phyloP scores from a whole-genome alignment of 2,888 invertebrate genomes.

The Tenthredo scrophulariae region DNA sequence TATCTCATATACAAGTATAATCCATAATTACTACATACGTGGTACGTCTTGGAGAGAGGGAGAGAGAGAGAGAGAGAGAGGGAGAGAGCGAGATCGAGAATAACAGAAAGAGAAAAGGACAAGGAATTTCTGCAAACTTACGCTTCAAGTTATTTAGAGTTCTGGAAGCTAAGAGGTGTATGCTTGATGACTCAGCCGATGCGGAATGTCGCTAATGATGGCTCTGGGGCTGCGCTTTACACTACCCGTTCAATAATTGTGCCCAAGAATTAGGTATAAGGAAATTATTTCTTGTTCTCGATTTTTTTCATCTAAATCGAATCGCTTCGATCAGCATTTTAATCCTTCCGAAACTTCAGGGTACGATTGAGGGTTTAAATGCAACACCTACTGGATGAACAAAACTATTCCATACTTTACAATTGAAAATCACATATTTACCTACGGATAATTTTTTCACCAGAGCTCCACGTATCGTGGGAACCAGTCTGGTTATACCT shows the following conservation, averaged over 20 bases:
- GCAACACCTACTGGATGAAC: neutral
- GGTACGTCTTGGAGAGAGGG: conserved; percentile 53
- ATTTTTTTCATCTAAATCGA: neutral
- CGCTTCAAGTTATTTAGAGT: conserved; percentile 65
- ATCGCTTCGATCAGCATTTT: neutral
- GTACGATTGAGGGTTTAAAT: neutral
- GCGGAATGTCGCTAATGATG: conserved; percentile 76
- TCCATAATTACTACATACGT: conserved; percentile 3
- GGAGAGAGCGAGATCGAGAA: conserved; percentile 53
- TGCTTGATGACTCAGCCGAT: conserved; percentile 74
- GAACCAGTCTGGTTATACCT: conserved; percentile 70
- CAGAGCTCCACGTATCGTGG: conserved; percentile 71
- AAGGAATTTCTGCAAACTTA: conserved; percentile 62
- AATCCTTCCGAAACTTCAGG: neutral
- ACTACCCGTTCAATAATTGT: neutral
- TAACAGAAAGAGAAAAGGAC: conserved; percentile 58
- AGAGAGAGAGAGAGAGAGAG: conserved; percentile 51
- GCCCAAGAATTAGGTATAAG: neutral
- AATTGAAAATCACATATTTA: neutral
- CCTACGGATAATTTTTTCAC: conserved; percentile 49
- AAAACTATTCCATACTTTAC: neutral
- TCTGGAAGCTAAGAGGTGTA: conserved; percentile 63
- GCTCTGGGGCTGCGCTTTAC: conserved; percentile 27
- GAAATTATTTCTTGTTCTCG: neutral
- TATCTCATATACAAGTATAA: conserved; percentile 3